Conservation (phyloP, 2,888 invertebrate genomes). For the Drosophila barbarae region DNA sequence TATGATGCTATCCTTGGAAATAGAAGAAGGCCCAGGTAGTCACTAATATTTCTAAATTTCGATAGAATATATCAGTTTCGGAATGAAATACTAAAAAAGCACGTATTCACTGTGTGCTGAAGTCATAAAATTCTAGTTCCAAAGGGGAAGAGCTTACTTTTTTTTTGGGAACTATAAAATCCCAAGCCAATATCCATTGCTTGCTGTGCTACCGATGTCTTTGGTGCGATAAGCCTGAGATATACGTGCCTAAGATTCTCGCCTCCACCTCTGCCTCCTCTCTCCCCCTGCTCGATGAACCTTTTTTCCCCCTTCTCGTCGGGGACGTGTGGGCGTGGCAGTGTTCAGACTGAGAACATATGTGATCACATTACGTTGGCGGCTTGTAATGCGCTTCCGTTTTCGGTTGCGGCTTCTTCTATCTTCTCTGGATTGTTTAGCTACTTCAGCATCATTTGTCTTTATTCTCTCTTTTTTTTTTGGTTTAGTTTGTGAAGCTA, state of each 20-base stretch:
- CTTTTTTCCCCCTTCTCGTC: neutral
- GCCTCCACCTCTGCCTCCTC: neutral
- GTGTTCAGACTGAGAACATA: constrained; percentile 32
- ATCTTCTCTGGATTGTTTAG: neutral
- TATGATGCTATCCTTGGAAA: neutral
- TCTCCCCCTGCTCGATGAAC: neutral
- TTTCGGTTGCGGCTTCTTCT: constrained; percentile 35
- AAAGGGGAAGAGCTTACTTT: neutral
- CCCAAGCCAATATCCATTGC: neutral
- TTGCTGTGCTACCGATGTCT: constrained; percentile 48
- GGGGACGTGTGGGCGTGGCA: constrained; percentile 34
- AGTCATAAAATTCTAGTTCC: neutral
- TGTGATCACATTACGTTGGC: constrained; percentile 66
- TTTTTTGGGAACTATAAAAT: neutral
- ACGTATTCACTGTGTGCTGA: neutral
- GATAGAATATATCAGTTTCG: neutral
- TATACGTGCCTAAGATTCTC: constrained; percentile 56
- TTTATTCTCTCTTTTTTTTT: constrained; percentile 18
- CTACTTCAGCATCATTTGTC: constrained; percentile 26
- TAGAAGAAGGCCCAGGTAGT: neutral
- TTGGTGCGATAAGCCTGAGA: constrained; percentile 51
- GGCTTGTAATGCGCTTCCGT: constrained; percentile 71
- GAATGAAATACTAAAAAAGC: neutral
- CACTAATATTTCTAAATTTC: neutral
- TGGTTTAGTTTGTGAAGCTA: constrained; percentile 37